These are phyloP conservation scores for Tolypeutes matacus DNA, from an alignment of 2,797 vertebrate species.

Conservation along the genomic window DNA sequence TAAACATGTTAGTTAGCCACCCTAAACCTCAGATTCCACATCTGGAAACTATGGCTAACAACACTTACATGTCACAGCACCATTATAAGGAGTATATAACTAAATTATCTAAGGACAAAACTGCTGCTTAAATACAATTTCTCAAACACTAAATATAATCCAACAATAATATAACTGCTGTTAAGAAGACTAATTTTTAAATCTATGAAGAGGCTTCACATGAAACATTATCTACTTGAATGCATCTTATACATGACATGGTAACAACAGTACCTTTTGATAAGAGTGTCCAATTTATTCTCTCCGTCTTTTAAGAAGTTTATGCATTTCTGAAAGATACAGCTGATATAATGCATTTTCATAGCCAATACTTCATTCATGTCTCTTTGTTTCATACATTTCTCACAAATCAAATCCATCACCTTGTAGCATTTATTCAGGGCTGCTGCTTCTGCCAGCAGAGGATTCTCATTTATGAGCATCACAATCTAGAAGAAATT, in stretches of 20 bases:
- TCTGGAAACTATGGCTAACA: neutral
- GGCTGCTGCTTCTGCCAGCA: slow-evolving; percentile 92
- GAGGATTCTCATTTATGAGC: slow-evolving; percentile 95
- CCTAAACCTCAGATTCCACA: neutral
- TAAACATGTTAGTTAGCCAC: neutral
- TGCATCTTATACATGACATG: neutral
- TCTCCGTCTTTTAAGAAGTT: slow-evolving; percentile 94
- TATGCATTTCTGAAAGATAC: slow-evolving; percentile 95
- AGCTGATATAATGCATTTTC: slow-evolving; percentile 99
- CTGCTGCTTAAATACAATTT: neutral
- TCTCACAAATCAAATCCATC: slow-evolving; percentile 98
- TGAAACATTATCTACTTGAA: neutral
- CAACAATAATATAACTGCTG: neutral
- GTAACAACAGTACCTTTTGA: slow-evolving; percentile 91
- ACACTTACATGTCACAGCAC: neutral
- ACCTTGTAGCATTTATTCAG: slow-evolving; percentile 94
- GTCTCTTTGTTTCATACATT: slow-evolving; percentile 98
- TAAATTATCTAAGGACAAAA: neutral
- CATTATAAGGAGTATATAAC: neutral
- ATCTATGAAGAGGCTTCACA: neutral
- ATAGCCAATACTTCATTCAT: slow-evolving; percentile 99
- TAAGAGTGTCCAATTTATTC: slow-evolving; percentile 94
- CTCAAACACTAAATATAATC: neutral
- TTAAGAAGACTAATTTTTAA: slow-evolving; percentile 17
- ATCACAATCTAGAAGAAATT: slow-evolving; percentile 92